Evolutionary conservation across 2,888 invertebrate species (phyloP).

Genomic region (Rhagonycha lutea): DNA sequence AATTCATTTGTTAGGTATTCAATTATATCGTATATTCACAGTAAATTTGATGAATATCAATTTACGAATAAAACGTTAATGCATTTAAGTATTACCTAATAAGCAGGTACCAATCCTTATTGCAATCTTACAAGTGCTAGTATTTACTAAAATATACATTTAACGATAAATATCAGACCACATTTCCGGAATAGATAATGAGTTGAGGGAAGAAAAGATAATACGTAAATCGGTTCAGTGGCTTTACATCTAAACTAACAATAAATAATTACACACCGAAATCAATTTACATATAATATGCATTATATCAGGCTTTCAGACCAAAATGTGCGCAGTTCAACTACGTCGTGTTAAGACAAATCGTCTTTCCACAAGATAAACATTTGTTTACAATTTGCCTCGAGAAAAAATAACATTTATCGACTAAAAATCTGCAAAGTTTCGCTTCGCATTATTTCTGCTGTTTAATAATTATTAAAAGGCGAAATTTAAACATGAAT

Average conservation of each 20-base stretch:
- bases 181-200: conserved; percentile 34
- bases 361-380: conserved; percentile 24
- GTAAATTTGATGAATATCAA: not conserved
- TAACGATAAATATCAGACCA: conserved; percentile 33
- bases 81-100: not conserved
- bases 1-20: not conserved
- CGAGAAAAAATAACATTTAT: conserved; percentile 5
- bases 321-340: conserved; percentile 22
- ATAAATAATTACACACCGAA: conserved; percentile 45
- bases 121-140: not conserved
- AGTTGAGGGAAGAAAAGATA: conserved; percentile 42
- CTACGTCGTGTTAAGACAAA: conserved; percentile 23
- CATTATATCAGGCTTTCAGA: conserved; percentile 31
- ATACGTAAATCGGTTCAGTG: conserved; percentile 43
- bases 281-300: conserved; percentile 47
- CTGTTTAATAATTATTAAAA: not conserved
- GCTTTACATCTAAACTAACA: conserved; percentile 42
- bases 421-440: not conserved
- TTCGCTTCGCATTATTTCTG: not conserved
- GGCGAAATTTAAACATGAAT: not conserved
- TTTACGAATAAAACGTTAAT: not conserved
- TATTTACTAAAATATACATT: conserved; percentile 4
- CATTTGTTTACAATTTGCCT: conserved; percentile 21
- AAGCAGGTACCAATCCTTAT: not conserved
- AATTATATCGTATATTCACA: not conserved